Evolutionary conservation across 2,797 vertebrate genomes (phyloP), one percentile per base, ranked within the genome.

Genomic region (Apogon talboti): DNA sequence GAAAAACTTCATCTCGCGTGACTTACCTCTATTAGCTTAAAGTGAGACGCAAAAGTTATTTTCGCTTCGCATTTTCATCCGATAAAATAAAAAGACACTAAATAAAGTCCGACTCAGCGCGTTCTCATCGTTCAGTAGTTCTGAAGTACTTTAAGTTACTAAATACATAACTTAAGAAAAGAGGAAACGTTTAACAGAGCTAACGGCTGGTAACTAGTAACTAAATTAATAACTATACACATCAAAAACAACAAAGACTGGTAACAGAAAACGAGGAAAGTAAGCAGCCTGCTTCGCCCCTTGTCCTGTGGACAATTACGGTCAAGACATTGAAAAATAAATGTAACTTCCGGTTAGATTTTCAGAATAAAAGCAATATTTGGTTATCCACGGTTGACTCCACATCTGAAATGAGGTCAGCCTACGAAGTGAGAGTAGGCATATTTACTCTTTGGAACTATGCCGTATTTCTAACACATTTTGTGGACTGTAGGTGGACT

Each of bases 1-100:
- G 33, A 30, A 12, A 3, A 2, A 5, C 1, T 7, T 2, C 3
- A 9, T 18, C n/a, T 21, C 0, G 24, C 12, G 0, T 19, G 11
- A 83, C 85, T 85, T 76, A 89, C 83, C 79, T 0, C 2, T 49
- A 0, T 41, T 5, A 12, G 67, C 6, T 53, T 46, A n/a, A 63
- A 30, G 4, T 2, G 18, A 10, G n/a, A 6, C 43, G 4, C 1
- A 19, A 33, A 52, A 33, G 10, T 21, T 21, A 50, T 63, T 12
- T 38, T 28, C 43, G 42, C 11, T 52, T 19, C 59, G 63, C 19
- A 21, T 74, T 52, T 62, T 38, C 42, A 44, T 3, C 5, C 37
- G 44, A 45, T 49, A 28, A 52, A 63, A 60, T 15, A 13, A 14
- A 24, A 41, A 50, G n/a, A 50, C 41, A 21, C 41, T 51, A 28